phyloP scores from a whole-genome alignment of 2,888 invertebrate species.

The Teinopalpus imperialis region DNA sequence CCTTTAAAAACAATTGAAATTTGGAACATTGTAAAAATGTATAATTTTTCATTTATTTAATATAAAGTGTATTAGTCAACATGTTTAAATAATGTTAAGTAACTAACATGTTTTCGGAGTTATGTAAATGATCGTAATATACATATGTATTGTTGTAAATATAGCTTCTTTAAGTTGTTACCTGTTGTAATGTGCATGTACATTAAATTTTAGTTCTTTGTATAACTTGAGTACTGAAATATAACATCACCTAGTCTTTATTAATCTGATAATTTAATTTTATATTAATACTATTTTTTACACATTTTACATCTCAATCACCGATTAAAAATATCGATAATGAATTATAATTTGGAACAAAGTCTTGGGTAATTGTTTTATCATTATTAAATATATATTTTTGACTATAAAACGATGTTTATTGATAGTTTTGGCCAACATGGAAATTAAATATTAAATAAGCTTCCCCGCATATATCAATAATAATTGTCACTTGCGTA shows the following conservation, averaged over 20 bases:
- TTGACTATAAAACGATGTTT: background rate
- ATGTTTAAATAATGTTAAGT: background rate
- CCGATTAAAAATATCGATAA: too few species aligned
- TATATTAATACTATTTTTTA: conserved; percentile 2
- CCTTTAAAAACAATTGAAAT: background rate
- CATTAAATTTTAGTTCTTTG: conserved; percentile 12
- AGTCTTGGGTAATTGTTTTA: too few species aligned
- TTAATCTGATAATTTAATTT: conserved; percentile 23
- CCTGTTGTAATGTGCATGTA: conserved; percentile 42
- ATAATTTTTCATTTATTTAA: background rate
- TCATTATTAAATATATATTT: background rate
- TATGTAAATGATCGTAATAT: conserved; percentile 9
- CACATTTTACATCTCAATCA: conserved; percentile 3
- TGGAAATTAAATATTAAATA: background rate
- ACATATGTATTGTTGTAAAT: conserved; percentile 47
- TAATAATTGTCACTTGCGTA: too few species aligned
- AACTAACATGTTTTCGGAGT: background rate
- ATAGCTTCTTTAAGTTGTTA: conserved; percentile 58
- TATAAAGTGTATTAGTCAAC: conserved; percentile 2
- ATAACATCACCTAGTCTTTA: conserved; percentile 23
- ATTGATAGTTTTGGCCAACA: background rate
- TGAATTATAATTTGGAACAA: too few species aligned
- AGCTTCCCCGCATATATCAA: too few species aligned
- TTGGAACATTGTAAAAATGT: too few species aligned
- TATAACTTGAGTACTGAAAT: conserved; percentile 7